phyloP scores from a whole-genome alignment of 1,140 invertebrate species.

The Delia radicum region DNA sequence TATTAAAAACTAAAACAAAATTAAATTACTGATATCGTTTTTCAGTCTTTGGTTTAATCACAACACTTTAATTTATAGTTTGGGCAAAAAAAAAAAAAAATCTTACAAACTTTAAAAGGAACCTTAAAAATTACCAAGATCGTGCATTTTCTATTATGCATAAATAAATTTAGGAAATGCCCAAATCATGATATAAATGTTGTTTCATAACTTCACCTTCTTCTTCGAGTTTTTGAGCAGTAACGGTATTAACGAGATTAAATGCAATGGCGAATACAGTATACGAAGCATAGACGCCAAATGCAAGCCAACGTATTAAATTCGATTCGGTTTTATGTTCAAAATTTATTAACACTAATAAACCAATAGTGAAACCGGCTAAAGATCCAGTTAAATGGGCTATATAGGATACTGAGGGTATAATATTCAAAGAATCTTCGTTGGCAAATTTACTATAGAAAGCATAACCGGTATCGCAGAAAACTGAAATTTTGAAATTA shows the following conservation, averaged over 20 bases:
- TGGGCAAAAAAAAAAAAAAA: slow-evolving; percentile 7
- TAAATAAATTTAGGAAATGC: slow-evolving; percentile 34
- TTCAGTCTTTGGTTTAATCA: slow-evolving; percentile 31
- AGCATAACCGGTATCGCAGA: slow-evolving; percentile 89
- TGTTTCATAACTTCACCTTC: slow-evolving; percentile 49
- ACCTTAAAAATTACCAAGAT: background rate
- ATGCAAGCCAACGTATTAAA: slow-evolving; percentile 89
- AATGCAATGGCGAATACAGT: slow-evolving; percentile 90
- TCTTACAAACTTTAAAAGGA: background rate
- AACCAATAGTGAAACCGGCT: slow-evolving; percentile 83
- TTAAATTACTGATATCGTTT: background rate
- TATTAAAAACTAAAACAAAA: background rate
- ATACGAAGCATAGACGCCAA: slow-evolving; percentile 87
- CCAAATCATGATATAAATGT: slow-evolving; percentile 51
- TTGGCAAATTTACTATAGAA: slow-evolving; percentile 86
- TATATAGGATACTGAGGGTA: slow-evolving; percentile 87
- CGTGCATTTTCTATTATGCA: no score
- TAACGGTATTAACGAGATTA: slow-evolving; percentile 77
- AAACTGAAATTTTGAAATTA: slow-evolving; percentile 61
- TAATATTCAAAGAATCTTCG: slow-evolving; percentile 57
- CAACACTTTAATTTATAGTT: slow-evolving; percentile 28
- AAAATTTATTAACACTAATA: slow-evolving; percentile 93
- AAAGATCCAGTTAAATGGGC: slow-evolving; percentile 90
- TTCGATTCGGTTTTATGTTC: slow-evolving; percentile 89
- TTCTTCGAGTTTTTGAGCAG: slow-evolving; percentile 47